Evolutionary conservation across 2,888 invertebrate genomes (phyloP).

Genomic region (Agrotis clavis): DNA sequence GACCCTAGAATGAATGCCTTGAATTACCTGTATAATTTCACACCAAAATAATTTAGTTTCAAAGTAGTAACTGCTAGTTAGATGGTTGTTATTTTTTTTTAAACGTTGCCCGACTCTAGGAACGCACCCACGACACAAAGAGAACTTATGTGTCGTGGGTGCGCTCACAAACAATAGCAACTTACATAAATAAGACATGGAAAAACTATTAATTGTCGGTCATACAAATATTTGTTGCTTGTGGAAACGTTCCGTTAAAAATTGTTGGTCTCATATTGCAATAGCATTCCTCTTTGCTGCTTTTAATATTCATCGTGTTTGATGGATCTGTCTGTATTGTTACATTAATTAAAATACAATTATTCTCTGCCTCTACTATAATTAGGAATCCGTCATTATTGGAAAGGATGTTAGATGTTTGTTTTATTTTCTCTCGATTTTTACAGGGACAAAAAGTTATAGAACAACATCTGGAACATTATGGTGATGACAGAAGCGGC

Average conservation of each 20-base stretch:
- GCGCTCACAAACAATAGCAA: too few species aligned
- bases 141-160: too few species aligned
- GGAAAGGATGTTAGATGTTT: neutral
- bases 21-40: neutral
- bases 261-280: neutral
- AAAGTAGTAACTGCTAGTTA: too few species aligned
- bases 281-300: neutral
- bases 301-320: neutral
- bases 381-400: neutral
- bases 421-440: neutral
- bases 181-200: too few species aligned
- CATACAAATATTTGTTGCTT: too few species aligned
- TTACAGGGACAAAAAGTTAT: conserved; percentile 7
- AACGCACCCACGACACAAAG: too few species aligned
- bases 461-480: conserved; percentile 28
- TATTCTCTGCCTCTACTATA: neutral
- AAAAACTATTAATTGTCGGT: too few species aligned
- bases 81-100: too few species aligned
- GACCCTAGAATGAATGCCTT: neutral
- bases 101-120: too few species aligned
- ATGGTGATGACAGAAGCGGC: conserved; percentile 17
- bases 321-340: neutral
- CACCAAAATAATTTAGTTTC: neutral
- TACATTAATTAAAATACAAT: neutral
- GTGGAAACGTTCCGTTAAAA: too few species aligned